These are phyloP conservation scores for Nebria ingens DNA, from an alignment of 1,140 invertebrate genomes.

Conservation along the genomic window DNA sequence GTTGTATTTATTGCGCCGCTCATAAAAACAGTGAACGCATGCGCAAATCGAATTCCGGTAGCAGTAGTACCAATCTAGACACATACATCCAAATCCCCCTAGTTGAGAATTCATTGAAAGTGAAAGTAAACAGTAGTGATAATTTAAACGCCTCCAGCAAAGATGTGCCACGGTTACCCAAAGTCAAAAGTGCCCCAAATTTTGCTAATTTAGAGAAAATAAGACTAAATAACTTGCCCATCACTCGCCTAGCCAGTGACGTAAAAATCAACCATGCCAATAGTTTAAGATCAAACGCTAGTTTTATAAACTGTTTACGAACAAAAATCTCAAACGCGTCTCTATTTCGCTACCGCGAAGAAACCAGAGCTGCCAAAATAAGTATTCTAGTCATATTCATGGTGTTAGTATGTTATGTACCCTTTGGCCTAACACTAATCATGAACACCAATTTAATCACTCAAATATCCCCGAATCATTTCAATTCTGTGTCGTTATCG, in stretches of 20 bases:
- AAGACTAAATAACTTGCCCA: conserved; percentile 9
- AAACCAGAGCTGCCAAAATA: conserved; percentile 68
- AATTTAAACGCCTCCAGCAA: background rate
- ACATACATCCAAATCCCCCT: conserved; percentile 8
- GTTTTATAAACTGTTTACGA: conserved; percentile 58
- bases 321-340: conserved; percentile 71
- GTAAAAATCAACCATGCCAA: conserved; percentile 26
- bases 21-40: conserved; percentile 58
- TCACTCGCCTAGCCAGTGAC: background rate
- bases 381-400: conserved; percentile 63
- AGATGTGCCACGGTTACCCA: conserved; percentile 18
- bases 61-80: conserved; percentile 19
- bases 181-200: conserved; percentile 29
- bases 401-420: conserved; percentile 58
- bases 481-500: conserved; percentile 45
- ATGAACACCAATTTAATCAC: conserved; percentile 32
- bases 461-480: conserved; percentile 33
- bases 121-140: conserved; percentile 8
- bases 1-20: conserved; percentile 59
- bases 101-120: conserved; percentile 3
- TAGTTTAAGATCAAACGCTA: conserved; percentile 34
- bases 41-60: conserved; percentile 35
- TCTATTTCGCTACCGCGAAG: conserved; percentile 70
- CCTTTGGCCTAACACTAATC: conserved; percentile 47
- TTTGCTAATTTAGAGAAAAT: conserved; percentile 20